Base-by-base conservation (phyloP, 2,797 vertebrate species). In the Gallirallus australis region DNA sequence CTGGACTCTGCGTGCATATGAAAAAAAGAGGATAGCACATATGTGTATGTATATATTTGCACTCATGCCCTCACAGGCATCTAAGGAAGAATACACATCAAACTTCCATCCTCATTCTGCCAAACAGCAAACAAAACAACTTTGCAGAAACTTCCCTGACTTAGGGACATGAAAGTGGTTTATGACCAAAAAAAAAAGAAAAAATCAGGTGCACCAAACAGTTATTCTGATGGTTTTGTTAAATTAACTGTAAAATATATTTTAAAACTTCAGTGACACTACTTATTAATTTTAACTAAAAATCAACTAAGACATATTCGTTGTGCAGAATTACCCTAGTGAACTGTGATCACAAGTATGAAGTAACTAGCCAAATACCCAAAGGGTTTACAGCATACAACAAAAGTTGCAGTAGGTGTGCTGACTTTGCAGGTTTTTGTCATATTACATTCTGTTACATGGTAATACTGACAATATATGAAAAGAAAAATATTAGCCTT, bases 401-500 rank as follows among this genome's bases (percentile, higher is more conserved):
- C 39, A 76, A 71, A 76, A 69, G 10, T 76, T 94, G 86, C 70
- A 82, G 77, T 83, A 91, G 77, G 88, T 95, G 60, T 84, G 91
- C 88, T 90, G 86, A 93, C 68, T 95, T 83, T 45, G 85, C 82
- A 89, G 40, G 25, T 57, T 90, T 88, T 95, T 93, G 47, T 94
- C 77, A 92, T 90, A 80, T 42, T 80, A 57, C 66, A 66, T 94
- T 94, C 87, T 84, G n/a, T 93, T 92, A 66, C 60, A 68, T 65
- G 50, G 47, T 27, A 94, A 85, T 72, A 75, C 39, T 65, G 72
- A 86, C 79, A 93, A 86, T 19, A 59, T 76, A 85, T 37, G 60
- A 84, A 92, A 79, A 94, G 15, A 47, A 92, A 94, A 94, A 87
- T 78, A 95, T 90, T 92, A 73, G 72, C 40, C n/a, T 86, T 82